These are phyloP conservation scores for Netelia inedita DNA, from an alignment of 2,888 invertebrate species.

Conservation along the genomic window DNA sequence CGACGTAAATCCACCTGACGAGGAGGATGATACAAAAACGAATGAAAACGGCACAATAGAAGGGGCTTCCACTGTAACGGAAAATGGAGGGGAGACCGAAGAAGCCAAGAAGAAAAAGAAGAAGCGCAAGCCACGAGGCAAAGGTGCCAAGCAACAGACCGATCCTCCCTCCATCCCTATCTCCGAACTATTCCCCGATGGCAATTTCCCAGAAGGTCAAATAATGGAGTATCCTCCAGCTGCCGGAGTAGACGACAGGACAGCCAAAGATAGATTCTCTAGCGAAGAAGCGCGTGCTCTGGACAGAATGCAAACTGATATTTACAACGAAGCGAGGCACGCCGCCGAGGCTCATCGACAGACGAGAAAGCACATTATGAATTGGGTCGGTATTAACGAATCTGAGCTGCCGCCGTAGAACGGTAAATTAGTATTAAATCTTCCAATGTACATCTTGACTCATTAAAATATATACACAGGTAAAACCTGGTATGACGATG, in stretches of 20 bases:
- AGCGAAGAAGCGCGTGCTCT: constrained; percentile 95
- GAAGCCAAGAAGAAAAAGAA: constrained; percentile 90
- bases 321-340: constrained; percentile 97
- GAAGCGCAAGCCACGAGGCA: constrained; percentile 86
- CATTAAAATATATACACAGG: constrained; percentile 69
- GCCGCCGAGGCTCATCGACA: constrained; percentile 99
- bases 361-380: constrained; percentile 96
- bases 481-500: constrained; percentile 99
- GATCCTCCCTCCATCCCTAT: constrained; percentile 96
- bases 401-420: not conserved
- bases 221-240: constrained; percentile 93
- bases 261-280: constrained; percentile 94
- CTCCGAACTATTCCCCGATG: constrained; percentile 93
- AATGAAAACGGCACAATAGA: constrained; percentile 72
- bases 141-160: constrained; percentile 88
- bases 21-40: constrained; percentile 79
- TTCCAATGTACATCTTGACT: not conserved
- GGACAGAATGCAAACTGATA: constrained; percentile 96
- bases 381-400: constrained; percentile 87
- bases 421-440: constrained; percentile 6
- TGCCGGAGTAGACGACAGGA: constrained; percentile 91
- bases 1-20: constrained; percentile 85
- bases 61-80: constrained; percentile 82
- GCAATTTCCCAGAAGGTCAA: constrained; percentile 95
- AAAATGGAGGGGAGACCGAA: constrained; percentile 86